Conservation (phyloP, 2,797 vertebrate genomes). For the Gephyroberyx darwinii region DNA sequence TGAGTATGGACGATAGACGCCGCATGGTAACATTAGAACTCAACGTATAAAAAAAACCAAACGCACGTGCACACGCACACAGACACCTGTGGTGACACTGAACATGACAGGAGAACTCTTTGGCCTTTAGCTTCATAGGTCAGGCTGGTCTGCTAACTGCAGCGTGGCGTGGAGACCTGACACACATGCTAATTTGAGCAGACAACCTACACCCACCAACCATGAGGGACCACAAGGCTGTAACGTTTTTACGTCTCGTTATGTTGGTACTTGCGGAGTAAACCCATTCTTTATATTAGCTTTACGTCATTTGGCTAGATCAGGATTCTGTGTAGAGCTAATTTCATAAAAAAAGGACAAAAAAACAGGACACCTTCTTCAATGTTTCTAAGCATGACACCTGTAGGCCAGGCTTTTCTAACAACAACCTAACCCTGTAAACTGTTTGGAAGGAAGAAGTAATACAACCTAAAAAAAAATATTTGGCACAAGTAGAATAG, state of each 20-base stretch:
- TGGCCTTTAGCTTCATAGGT: constrained; percentile 72
- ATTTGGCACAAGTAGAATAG: no score
- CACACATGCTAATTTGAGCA: constrained; percentile 66
- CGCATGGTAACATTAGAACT: constrained; percentile 61
- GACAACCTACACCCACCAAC: constrained; percentile 59
- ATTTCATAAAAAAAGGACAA: not conserved
- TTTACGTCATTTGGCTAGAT: not conserved
- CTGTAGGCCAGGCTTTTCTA: not conserved
- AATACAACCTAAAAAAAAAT: not conserved
- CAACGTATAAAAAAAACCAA: constrained; percentile 37
- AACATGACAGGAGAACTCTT: constrained; percentile 67
- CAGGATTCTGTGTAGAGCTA: not conserved
- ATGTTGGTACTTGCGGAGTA: constrained; percentile 2
- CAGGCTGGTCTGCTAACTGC: constrained; percentile 56
- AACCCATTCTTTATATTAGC: constrained; percentile 4
- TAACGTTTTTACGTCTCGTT: constrained; percentile 36
- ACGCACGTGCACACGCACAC: not conserved
- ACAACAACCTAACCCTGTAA: not conserved
- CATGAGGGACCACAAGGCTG: constrained; percentile 33
- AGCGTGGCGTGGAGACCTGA: constrained; percentile 49
- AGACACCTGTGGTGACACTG: constrained; percentile 55
- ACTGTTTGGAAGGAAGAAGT: not conserved
- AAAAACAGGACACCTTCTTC: not conserved
- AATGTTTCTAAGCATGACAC: not conserved
- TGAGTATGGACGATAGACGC: constrained; percentile 56